Conservation (phyloP, 2,888 invertebrate genomes). For the Carpatolechia fugitivella region DNA sequence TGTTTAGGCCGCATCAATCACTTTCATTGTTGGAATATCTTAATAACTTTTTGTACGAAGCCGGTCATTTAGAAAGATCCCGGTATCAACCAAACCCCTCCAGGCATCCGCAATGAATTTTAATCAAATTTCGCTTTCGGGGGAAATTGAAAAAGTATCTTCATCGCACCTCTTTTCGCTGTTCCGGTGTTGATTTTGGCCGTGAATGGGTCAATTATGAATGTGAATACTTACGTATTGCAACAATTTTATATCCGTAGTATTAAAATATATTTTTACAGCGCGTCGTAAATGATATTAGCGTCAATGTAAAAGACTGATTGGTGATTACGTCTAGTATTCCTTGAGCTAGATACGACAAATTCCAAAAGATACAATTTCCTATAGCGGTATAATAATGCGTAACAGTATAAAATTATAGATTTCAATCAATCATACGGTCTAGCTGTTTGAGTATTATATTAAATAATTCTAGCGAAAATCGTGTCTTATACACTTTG, state of each 20-base stretch:
- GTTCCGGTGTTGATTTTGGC: constrained; percentile 6
- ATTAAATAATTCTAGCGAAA: constrained; percentile 46
- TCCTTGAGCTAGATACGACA: constrained; percentile 11
- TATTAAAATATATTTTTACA: not conserved
- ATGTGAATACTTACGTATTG: not conserved
- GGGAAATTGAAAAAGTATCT: constrained; percentile 40
- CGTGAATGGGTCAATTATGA: not conserved
- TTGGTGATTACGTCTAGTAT: not conserved
- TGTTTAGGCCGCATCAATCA: constrained; percentile 74
- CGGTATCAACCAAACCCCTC: constrained; percentile 47
- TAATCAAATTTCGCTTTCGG: constrained; percentile 43
- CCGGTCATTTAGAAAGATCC: constrained; percentile 76
- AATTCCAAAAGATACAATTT: not conserved
- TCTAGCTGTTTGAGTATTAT: constrained; percentile 18
- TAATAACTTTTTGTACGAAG: constrained; percentile 73
- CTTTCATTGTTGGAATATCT: constrained; percentile 70
- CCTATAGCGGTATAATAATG: constrained; percentile 3
- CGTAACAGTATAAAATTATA: constrained; percentile 12
- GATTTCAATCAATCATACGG: constrained; percentile 9
- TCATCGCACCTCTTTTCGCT: constrained; percentile 16
- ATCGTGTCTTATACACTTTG: constrained; percentile 34
- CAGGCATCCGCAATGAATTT: constrained; percentile 46
- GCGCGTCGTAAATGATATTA: not conserved
- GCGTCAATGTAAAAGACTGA: constrained; percentile 4
- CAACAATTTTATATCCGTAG: not conserved